Evolutionary conservation across 2,113 vertebrate genomes (phyloP), one percentile per base, ranked within the genome.

Genomic region (Grus americana): DNA sequence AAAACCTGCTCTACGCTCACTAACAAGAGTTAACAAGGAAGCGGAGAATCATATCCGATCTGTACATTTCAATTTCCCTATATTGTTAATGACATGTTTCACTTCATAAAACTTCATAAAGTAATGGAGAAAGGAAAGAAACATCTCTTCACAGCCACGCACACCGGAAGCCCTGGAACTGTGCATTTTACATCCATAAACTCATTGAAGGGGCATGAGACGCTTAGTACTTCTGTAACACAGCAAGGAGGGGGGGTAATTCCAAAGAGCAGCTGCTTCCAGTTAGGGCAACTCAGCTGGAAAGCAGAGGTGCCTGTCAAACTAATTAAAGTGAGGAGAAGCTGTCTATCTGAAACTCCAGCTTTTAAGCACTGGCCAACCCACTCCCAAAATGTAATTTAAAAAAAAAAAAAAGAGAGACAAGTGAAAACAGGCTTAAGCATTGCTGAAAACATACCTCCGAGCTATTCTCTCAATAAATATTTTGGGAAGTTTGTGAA

Each of bases 381-480:
- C 47, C 76, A 61, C 65, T 79, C 58, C 70, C 62, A 78, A 93
- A 70, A 81, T 36, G 46, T 88, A 76, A 94, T 91, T 86, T 3
- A 80, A 62, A 88, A 40, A 49, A 42, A n/a, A 84, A 36, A 61
- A 49, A 49, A 72, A 40, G 71, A 68, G 30, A 79, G 71, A 85
- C 85, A 96, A 96, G 90, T 95, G 70, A 83, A 91, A 86, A 90
- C 92, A 95, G 81, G 96, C 63, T 90, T 92, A 89, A 94, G 82
- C 40, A 50, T 67, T 38, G 38, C 86, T 96, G 88, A 72, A 93
- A 93, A 93, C 57, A 55, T 94, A 78, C 94, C 97, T 96, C 88
- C n/a, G 70, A 95, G 97, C 94, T 90, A 95, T 82, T 94, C 81
- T 95, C 93, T 96, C 97, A 95, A 95, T 71, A 95, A 93, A 91